Conservation (phyloP, 2,113 vertebrate species). For the Melospiza georgiana region DNA sequence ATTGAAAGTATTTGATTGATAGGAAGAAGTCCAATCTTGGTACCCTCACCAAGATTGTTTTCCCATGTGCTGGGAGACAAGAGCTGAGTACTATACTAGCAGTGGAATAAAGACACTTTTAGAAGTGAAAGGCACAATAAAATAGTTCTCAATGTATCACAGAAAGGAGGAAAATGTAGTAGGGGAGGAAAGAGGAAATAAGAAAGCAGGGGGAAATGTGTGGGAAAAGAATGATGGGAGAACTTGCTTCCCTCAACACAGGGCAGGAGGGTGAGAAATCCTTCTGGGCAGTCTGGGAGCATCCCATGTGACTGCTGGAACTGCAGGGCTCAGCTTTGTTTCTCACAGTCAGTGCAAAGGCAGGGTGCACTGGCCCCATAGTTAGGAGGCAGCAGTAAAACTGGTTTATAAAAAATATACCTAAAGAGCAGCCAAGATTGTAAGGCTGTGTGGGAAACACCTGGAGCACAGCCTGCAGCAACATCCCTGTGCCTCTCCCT, state of each 20-base stretch:
- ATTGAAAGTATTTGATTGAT: neutral
- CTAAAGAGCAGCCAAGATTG: neutral
- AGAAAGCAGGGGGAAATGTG: neutral
- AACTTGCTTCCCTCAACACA: neutral
- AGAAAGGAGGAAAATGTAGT: neutral
- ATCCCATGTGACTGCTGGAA: neutral
- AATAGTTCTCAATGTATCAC: neutral
- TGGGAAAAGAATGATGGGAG: neutral
- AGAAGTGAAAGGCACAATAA: neutral
- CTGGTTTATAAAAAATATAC: neutral
- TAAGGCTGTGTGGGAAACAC: neutral
- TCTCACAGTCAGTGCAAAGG: neutral
- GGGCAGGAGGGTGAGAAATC: neutral
- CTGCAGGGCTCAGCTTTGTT: neutral
- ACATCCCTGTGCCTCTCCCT: neutral
- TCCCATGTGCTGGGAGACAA: neutral
- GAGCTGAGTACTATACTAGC: neutral
- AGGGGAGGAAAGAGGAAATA: accelerated
- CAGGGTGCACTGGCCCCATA: neutral
- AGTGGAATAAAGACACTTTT: neutral
- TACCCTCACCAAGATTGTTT: neutral
- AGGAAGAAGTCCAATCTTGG: neutral
- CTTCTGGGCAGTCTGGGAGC: neutral
- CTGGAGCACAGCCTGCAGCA: neutral
- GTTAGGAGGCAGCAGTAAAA: neutral